Percentiles rank a stretch among this genome's conserved stretches.
Evolutionary conservation across 2,888 invertebrate species (phyloP).

Genomic region (Arctia plantaginis): DNA sequence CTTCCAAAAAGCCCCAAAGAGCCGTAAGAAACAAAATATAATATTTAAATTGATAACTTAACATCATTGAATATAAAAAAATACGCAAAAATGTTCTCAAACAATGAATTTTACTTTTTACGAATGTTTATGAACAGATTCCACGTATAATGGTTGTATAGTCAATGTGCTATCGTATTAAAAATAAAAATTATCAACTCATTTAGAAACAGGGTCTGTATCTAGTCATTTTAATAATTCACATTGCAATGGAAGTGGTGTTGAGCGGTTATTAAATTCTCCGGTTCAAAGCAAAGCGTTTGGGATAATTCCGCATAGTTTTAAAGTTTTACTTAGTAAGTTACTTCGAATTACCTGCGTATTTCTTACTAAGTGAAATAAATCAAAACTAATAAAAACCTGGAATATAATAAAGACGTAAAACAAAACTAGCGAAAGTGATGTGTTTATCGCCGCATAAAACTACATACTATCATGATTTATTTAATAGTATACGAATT

Average conservation of each 20-base stretch:
- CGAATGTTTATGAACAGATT: no score
- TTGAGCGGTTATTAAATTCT: not conserved
- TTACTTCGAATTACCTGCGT: not conserved
- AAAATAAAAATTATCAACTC: not conserved
- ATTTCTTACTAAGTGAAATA: not conserved
- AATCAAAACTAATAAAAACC: not conserved
- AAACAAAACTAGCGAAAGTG: no score
- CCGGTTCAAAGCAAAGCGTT: not conserved
- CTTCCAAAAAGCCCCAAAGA: no score
- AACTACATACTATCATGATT: no score
- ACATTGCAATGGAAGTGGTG: not conserved
- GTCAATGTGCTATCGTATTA: not conserved
- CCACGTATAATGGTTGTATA: no score
- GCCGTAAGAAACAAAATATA: no score
- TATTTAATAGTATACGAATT: no score
- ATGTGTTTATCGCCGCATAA: not conserved
- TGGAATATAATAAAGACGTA: no score
- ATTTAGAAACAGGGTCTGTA: not conserved
- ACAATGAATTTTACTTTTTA: no score
- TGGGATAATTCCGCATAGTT: not conserved
- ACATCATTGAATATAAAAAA: no score
- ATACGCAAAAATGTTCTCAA: no score
- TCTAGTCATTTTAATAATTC: not conserved
- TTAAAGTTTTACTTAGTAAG: not conserved
- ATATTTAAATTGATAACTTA: no score